Evolutionary conservation across 2,113 vertebrate species (phyloP), one percentile per base, ranked within the genome.

Genomic region (Rattus rattus): DNA sequence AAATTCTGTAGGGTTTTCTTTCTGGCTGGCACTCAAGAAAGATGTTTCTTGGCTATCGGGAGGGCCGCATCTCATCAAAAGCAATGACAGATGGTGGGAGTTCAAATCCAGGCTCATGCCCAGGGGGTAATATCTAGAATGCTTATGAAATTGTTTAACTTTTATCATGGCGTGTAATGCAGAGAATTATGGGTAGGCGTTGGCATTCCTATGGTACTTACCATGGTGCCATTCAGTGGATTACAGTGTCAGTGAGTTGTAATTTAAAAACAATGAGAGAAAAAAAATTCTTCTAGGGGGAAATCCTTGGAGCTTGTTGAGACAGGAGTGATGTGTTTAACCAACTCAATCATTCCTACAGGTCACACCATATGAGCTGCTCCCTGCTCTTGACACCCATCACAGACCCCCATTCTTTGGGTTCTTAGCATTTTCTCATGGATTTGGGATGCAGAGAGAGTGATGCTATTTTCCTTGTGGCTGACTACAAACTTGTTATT

Each of bases 61-160:
- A 94, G 96, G 91, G 98, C 70, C 0, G 97, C 97, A 97, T 72
- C 63, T 98, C 97, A 98, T 98, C 98, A 98, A 93, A 91, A 92
- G 80, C 8, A 95, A 98, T 97, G 97, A 97, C 94, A 98, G 98
- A 97, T 39, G 81, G 80, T 67, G 96, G 95, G 80, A 93, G 79
- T 94, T 94, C 61, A 96, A 97, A 98, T 97, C 96, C 76, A 96
- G 92, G 77, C 88, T 94, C 20, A 14, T 95, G 93, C 87, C 97
- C 97, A 98, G 96, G 95, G 94, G 72, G 97, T 96, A 97, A 92
- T 94, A 98, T 89, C 95, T 90, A 97, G 95, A 98, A 93, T 98
- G 94, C 97, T 98, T 98, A 96, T 97, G 97, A 97, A 98, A 98
- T 98, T 89, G 85, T 91, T 96, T 96, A 98, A 98, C 97, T 96